A percentile compares a stretch with the other conserved stretches of the same genome.
Evolutionary conservation across 1,140 invertebrate genomes (phyloP).

Genomic region (Manduca sexta): DNA sequence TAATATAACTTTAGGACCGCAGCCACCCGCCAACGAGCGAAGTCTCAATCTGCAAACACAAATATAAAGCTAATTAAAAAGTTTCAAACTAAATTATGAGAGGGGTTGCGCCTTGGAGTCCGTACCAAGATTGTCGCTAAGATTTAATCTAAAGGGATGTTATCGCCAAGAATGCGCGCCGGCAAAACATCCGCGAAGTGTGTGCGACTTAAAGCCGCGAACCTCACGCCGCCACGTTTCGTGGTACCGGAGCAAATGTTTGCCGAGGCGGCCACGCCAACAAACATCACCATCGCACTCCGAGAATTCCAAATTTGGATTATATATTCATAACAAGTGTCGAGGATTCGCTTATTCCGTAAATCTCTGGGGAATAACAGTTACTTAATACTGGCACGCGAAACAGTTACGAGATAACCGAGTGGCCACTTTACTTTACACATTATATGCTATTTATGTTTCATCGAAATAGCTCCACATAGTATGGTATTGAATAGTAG

Average conservation of each 20-base stretch:
- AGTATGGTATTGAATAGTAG: conserved; percentile 14
- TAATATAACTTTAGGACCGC: conserved; percentile 58
- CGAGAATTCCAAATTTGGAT: conserved; percentile 72
- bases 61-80: conserved; percentile 74
- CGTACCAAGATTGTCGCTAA: conserved; percentile 63
- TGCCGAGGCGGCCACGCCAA: conserved; percentile 56
- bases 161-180: conserved; percentile 44
- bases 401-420: conserved; percentile 25
- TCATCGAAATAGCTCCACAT: not conserved
- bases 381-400: conserved; percentile 30
- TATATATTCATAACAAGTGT: conserved; percentile 73
- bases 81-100: conserved; percentile 72
- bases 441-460: not conserved
- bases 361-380: conserved; percentile 53
- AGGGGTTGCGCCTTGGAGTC: conserved; percentile 59
- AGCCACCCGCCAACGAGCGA: conserved; percentile 54
- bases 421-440: not conserved
- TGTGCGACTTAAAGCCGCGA: conserved; percentile 18
- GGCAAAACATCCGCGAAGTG: conserved; percentile 9
- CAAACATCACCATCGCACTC: conserved; percentile 70
- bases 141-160: conserved; percentile 60
- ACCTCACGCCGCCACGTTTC: conserved; percentile 42
- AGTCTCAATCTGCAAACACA: conserved; percentile 72
- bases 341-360: conserved; percentile 59
- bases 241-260: conserved; percentile 62